A percentile compares a stretch with the other conserved stretches of the same genome.
These are phyloP conservation scores for Panurus biarmicus DNA, from an alignment of 2,113 vertebrate genomes.

Conservation along the genomic window DNA sequence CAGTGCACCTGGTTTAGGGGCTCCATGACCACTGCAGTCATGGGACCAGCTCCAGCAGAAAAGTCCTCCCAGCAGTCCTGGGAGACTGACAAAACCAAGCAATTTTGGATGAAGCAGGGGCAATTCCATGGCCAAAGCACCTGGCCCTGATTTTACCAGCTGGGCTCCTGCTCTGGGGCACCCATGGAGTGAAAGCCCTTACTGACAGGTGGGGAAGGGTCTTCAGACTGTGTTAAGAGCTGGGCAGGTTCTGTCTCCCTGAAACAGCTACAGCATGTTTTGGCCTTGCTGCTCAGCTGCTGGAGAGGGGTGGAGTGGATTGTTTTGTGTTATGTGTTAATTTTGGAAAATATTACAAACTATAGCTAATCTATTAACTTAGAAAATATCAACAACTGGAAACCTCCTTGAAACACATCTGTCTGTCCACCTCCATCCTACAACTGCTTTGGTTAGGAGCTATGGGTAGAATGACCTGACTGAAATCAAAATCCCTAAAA, in stretches of 20 bases:
- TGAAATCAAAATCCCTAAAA: background rate
- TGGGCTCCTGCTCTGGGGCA: background rate
- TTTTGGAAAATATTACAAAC: background rate
- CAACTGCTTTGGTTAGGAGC: background rate
- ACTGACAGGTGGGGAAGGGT: background rate
- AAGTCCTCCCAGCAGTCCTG: background rate
- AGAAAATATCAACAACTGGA: accelerated
- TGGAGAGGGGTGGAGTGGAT: background rate
- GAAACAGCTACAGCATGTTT: background rate
- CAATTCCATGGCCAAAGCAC: background rate
- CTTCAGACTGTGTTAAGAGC: background rate
- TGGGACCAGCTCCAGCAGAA: background rate
- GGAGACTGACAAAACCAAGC: background rate
- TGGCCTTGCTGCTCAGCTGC: background rate
- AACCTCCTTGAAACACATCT: background rate
- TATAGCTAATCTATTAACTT: background rate
- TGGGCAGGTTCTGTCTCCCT: background rate
- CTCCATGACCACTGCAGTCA: background rate
- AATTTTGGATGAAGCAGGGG: background rate
- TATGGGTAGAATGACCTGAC: background rate
- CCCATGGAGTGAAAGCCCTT: background rate
- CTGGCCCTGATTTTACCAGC: background rate
- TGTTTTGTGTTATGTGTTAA: background rate
- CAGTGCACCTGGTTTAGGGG: background rate
- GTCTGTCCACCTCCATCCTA: background rate